Evolutionary conservation across 2,113 vertebrate species (phyloP).

Genomic region (Tetrao urogallus): DNA sequence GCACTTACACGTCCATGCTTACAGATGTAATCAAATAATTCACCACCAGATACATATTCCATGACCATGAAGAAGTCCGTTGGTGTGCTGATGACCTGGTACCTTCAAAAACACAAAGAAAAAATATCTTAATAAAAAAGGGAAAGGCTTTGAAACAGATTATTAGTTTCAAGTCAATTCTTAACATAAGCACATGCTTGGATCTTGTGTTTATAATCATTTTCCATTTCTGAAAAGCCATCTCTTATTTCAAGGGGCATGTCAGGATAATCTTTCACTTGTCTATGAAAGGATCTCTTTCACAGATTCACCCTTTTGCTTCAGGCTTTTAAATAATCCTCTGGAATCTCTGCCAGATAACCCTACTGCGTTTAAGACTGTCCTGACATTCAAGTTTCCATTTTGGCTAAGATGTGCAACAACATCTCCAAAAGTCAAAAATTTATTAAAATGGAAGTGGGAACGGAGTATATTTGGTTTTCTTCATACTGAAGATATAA

Average conservation of each 20-base stretch:
- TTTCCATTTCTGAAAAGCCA: background rate
- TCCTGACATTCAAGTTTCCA: background rate
- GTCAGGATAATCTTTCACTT: background rate
- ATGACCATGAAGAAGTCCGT: slow-evolving; percentile 99
- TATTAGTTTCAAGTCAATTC: background rate
- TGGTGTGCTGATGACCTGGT: slow-evolving; percentile 98
- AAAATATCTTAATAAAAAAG: background rate
- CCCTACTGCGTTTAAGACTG: background rate
- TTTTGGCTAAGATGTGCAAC: slow-evolving; percentile 6
- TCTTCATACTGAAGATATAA: background rate
- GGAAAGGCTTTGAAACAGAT: background rate
- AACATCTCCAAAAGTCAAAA: background rate
- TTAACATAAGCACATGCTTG: background rate
- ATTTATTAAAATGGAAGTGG: background rate
- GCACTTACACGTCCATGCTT: slow-evolving; percentile 95
- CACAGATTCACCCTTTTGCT: background rate
- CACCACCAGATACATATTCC: slow-evolving; percentile 97
- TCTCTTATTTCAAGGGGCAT: background rate
- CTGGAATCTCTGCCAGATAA: slow-evolving; percentile 28
- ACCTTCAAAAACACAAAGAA: slow-evolving; percentile 79
- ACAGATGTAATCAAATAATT: slow-evolving; percentile 99
- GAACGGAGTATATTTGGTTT: background rate
- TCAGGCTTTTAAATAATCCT: slow-evolving; percentile 16
- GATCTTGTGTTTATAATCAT: background rate
- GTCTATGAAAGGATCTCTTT: slow-evolving; percentile 4